Conservation (phyloP, 2,888 invertebrate genomes). For the Brachyptera risi region DNA sequence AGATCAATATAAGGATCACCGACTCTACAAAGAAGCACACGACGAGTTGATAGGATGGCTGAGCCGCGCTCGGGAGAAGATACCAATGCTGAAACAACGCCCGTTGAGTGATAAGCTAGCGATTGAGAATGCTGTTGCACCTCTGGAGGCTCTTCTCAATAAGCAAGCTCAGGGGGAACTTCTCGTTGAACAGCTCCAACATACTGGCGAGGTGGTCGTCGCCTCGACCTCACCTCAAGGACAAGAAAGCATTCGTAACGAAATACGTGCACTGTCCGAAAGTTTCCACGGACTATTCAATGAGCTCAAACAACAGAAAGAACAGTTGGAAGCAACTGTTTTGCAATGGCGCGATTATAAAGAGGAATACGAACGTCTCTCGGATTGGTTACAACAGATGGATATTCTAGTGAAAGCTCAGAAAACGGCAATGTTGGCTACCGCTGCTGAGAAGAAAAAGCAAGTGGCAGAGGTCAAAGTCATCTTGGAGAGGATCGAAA, state of each 20-base stretch:
- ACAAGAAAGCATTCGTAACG: slow-evolving; percentile 74
- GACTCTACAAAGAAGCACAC: slow-evolving; percentile 84
- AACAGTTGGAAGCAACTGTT: slow-evolving; percentile 74
- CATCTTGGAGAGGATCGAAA: slow-evolving; percentile 66
- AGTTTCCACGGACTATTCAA: slow-evolving; percentile 80
- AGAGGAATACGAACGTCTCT: slow-evolving; percentile 85
- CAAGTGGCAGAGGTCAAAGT: slow-evolving; percentile 75
- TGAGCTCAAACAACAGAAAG: slow-evolving; percentile 81
- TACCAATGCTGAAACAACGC: slow-evolving; percentile 80
- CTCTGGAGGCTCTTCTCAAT: slow-evolving; percentile 79
- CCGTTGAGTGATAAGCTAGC: slow-evolving; percentile 81
- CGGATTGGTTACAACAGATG: slow-evolving; percentile 90
- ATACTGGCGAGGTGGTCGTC: slow-evolving; percentile 81
- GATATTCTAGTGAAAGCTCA: slow-evolving; percentile 88
- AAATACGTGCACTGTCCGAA: slow-evolving; percentile 79
- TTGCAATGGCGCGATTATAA: slow-evolving; percentile 86
- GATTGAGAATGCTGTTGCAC: slow-evolving; percentile 82
- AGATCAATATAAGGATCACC: slow-evolving; percentile 83
- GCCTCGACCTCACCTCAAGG: slow-evolving; percentile 79
- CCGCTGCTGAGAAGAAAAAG: slow-evolving; percentile 75
- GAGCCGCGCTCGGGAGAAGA: slow-evolving; percentile 79
- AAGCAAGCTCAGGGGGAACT: slow-evolving; percentile 89
- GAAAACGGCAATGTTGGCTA: slow-evolving; percentile 75
- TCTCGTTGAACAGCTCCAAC: slow-evolving; percentile 78
- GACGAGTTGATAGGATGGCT: slow-evolving; percentile 89